Evolutionary conservation across 1,140 invertebrate species (phyloP).

Genomic region (Lineus longissimus): DNA sequence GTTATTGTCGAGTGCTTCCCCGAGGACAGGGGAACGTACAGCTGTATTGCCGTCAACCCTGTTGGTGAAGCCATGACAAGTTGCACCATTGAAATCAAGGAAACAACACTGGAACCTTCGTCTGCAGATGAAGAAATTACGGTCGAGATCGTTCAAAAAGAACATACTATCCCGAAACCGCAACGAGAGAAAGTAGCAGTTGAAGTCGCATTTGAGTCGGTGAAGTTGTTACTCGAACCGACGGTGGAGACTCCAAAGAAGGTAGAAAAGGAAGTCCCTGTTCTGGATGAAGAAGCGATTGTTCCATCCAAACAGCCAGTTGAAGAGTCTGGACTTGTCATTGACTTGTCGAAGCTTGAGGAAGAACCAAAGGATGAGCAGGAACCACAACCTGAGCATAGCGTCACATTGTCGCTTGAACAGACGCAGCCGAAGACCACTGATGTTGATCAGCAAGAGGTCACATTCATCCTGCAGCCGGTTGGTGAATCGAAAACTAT

Average conservation of each 20-base stretch:
- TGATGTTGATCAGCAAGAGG: not conserved
- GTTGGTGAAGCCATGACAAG: conserved; percentile 69
- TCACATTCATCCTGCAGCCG: no score
- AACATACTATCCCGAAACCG: conserved; percentile 14
- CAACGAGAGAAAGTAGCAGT: conserved; percentile 10
- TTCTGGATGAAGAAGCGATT: conserved; percentile 26
- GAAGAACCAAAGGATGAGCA: not conserved
- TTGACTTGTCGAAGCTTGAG: conserved; percentile 39
- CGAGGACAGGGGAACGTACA: conserved; percentile 55
- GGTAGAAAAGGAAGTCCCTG: conserved; percentile 19
- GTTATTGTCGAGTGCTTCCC: conserved; percentile 55
- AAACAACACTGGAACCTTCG: conserved; percentile 15
- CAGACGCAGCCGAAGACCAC: not conserved
- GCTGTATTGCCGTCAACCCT: conserved; percentile 81
- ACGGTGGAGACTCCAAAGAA: not conserved
- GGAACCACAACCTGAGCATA: conserved; percentile 9
- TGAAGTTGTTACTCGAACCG: not conserved
- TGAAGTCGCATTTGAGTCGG: not conserved
- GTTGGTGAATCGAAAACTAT: not conserved
- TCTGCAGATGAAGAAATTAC: conserved; percentile 21
- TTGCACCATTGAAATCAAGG: conserved; percentile 12
- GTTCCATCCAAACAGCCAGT: conserved; percentile 22
- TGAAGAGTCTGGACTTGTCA: conserved; percentile 17
- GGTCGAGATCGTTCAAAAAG: not conserved
- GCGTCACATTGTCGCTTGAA: not conserved